A percentile compares a stretch with the other conserved stretches of the same genome.
Evolutionary conservation across 1,140 invertebrate species (phyloP).

Genomic region (Macrobrachium nipponense): DNA sequence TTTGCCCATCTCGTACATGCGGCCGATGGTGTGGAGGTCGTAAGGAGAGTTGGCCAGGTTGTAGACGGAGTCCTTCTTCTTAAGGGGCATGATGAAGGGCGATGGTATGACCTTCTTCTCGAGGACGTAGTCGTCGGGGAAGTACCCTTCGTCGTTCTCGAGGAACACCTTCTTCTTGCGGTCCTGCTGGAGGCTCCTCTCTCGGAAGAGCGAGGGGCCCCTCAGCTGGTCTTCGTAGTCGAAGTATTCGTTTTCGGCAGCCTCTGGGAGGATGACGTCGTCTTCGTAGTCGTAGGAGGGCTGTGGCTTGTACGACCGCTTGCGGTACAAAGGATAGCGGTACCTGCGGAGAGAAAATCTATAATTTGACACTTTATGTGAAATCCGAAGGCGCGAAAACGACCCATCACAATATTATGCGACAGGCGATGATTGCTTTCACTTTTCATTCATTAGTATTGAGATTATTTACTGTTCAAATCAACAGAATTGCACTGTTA

Average conservation of each 20-base stretch:
- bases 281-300: constrained; percentile 42
- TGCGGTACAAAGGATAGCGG: constrained; percentile 51
- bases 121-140: constrained; percentile 27
- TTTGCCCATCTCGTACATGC: constrained; percentile 46
- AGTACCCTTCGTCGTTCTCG: constrained; percentile 39
- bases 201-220: constrained; percentile 43
- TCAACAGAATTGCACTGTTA: too few relatives aligned
- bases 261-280: constrained; percentile 21
- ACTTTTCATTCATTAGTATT: too few relatives aligned
- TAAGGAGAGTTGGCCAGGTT: constrained; percentile 31
- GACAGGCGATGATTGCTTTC: too few relatives aligned
- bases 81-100: background rate
- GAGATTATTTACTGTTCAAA: too few relatives aligned
- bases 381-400: too few relatives aligned
- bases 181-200: constrained; percentile 37
- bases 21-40: constrained; percentile 37
- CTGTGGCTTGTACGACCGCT: constrained; percentile 33
- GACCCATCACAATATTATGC: too few relatives aligned
- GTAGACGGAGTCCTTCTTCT: constrained; percentile 22
- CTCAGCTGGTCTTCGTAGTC: constrained; percentile 20
- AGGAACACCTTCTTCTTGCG: constrained; percentile 9
- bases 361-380: too few relatives aligned
- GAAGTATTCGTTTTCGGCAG: background rate
- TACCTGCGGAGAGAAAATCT: constrained; percentile 28
- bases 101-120: background rate